A percentile compares a stretch with the other conserved stretches of the same genome.
Evolutionary conservation across 2,113 vertebrate species (phyloP).

Genomic region (Zosterops hypoxanthus): DNA sequence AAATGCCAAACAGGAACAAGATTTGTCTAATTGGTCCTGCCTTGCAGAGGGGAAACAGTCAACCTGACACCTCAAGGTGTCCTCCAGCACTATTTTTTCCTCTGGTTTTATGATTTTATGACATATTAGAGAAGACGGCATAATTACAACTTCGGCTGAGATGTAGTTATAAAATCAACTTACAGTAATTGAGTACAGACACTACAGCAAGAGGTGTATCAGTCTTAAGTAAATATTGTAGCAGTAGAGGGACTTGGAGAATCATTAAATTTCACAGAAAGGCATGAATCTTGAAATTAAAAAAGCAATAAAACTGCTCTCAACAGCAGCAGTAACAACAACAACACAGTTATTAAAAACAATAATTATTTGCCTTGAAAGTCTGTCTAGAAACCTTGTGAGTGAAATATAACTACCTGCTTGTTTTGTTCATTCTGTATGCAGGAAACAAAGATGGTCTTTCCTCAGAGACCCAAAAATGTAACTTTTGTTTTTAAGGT

Average conservation of each 20-base stretch:
- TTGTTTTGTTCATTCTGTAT: neutral
- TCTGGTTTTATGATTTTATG: neutral
- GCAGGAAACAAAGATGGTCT: neutral
- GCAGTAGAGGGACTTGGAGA: neutral
- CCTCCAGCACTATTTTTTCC: slow-evolving; percentile 6
- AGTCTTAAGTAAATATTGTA: slow-evolving; percentile 18
- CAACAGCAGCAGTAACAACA: neutral
- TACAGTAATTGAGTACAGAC: slow-evolving; percentile 16
- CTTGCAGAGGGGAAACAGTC: neutral
- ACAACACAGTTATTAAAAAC: slow-evolving; percentile 8
- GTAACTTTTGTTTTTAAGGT: neutral
- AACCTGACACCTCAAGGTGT: slow-evolving; percentile 19
- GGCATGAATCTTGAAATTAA: slow-evolving; percentile 4
- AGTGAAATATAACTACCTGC: neutral
- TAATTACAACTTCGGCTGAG: slow-evolving; percentile 2
- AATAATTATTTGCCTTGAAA: neutral
- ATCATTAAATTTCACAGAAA: slow-evolving; percentile 6
- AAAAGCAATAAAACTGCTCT: neutral
- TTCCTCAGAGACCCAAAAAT: neutral
- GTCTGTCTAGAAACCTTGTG: neutral
- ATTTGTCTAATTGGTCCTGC: slow-evolving; percentile 11
- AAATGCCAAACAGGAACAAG: slow-evolving; percentile 12
- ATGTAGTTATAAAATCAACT: slow-evolving; percentile 38
- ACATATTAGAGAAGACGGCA: slow-evolving; percentile 37
- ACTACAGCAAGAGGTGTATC: neutral